These are phyloP conservation scores for Fopius arisanus DNA, from an alignment of 1,140 invertebrate genomes.

Conservation along the genomic window DNA sequence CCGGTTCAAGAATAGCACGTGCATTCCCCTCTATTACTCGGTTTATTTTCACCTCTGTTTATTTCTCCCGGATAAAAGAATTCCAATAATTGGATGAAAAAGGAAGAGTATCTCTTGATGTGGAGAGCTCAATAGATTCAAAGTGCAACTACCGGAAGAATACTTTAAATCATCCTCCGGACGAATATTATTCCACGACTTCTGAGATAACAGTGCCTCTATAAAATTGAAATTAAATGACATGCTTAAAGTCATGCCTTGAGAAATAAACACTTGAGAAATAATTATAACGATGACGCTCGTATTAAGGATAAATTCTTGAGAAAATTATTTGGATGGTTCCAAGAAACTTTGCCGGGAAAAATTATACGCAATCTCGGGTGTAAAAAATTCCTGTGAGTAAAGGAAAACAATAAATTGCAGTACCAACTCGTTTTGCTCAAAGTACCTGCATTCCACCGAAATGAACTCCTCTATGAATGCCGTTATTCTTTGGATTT, in stretches of 20 bases:
- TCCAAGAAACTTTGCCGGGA: neutral
- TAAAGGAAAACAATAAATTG: neutral
- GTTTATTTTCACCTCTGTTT: constrained; percentile 1
- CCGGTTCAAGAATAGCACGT: constrained; percentile 27
- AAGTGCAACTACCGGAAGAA: neutral
- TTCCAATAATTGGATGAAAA: constrained; percentile 1
- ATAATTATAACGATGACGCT: too few species aligned
- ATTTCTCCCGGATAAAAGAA: neutral
- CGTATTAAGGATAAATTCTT: neutral
- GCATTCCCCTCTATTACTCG: neutral
- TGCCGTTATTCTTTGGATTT: constrained; percentile 1
- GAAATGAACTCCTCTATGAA: neutral
- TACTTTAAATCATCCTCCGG: neutral
- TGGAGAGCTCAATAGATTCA: neutral
- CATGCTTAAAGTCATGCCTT: too few species aligned
- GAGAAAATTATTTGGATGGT: neutral
- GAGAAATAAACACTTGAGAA: too few species aligned
- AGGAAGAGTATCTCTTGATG: neutral
- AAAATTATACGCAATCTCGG: neutral
- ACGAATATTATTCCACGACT: neutral
- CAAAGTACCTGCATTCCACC: neutral
- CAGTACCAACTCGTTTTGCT: neutral
- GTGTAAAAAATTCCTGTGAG: neutral
- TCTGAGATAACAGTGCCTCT: neutral
- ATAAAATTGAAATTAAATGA: neutral